Evolutionary conservation across 2,113 vertebrate genomes (phyloP), one percentile per base, ranked within the genome.

Genomic region (Sinocyclocheilus anophthalmus): DNA sequence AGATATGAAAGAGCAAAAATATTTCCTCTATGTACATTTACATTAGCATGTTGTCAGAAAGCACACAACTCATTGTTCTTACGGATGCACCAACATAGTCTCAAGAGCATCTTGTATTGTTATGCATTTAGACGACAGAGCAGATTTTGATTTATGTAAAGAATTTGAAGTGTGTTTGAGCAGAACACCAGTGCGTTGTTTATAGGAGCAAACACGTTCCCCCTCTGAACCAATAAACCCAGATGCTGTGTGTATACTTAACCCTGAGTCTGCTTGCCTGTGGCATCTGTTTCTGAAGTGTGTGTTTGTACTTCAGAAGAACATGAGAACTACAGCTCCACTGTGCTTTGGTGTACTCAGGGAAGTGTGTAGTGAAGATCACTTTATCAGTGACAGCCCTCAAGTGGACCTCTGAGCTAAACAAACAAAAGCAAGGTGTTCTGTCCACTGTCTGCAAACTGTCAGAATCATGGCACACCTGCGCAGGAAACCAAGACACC

Each of bases 281-380:
- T 67, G n/a, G 6, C 42, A 50, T 65, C 61, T 67, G 61, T 20
- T 81, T 81, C 42, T 67, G 8, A 81, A 81, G 57, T 45, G 61
- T 67, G 16, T 65, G 61, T 81, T 67, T 81, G 61, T 48, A 42
- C 16, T 50, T 20, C 61, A 67, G 12, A 81, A 67, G 61, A 81
- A 67, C 59, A 30, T 48, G 61, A 67, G 39, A 50, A 67, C 9
- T 20, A 33, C 76, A 59, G 14, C 8, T 30, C 75, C 12, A 0
- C 18, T 39, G 26, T 78, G 14, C 75, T 76, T 26, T 55, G 8
- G 75, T 26, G 26, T 26, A 26, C 26, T 26, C 26, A 26, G 26
- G 26, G 26, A 26, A 26, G 26, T 26, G 26, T 26, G 26, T 1
- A 26, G 1, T 26, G 26, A 26, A 26, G 26, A 26, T 26, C 26